Percentiles rank a stretch among this genome's conserved stretches.
Conservation (phyloP, 2,113 vertebrate species). For the Cochlearius cochlearius region DNA sequence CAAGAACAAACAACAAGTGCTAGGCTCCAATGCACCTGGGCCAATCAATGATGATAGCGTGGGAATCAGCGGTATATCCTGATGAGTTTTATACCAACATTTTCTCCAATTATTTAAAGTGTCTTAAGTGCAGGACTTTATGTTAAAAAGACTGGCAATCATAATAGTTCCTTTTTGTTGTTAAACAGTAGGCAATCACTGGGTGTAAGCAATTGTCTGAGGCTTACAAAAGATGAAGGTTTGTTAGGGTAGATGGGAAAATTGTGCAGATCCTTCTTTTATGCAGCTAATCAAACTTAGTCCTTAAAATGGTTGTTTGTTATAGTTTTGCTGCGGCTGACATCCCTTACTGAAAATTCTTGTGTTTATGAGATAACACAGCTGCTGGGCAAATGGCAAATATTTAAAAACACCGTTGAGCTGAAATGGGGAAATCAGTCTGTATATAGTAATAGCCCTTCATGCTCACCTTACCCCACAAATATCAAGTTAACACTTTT, state of each 20-base stretch:
- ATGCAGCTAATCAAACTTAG: conserved; percentile 45
- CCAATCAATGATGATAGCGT: background rate
- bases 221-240: conserved; percentile 3
- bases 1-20: background rate
- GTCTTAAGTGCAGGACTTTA: background rate
- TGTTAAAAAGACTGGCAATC: background rate
- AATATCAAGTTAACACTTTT: background rate
- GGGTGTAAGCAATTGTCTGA: background rate
- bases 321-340: conserved; percentile 28
- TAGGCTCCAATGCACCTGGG: background rate
- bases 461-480: background rate
- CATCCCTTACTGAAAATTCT: conserved; percentile 27
- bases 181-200: conserved; percentile 50
- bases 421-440: background rate
- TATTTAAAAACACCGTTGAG: background rate
- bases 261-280: background rate
- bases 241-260: background rate
- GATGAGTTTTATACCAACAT: background rate
- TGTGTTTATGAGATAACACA: conserved; percentile 54
- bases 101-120: background rate
- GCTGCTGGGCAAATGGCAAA: conserved; percentile 51
- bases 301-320: conserved; percentile 62
- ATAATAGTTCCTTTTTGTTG: conserved; percentile 13
- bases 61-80: background rate
- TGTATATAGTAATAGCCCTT: background rate